A percentile compares a stretch with the other conserved stretches of the same genome.
phyloP scores from a whole-genome alignment of 2,888 invertebrate species.

The Leptinotarsa juncta region DNA sequence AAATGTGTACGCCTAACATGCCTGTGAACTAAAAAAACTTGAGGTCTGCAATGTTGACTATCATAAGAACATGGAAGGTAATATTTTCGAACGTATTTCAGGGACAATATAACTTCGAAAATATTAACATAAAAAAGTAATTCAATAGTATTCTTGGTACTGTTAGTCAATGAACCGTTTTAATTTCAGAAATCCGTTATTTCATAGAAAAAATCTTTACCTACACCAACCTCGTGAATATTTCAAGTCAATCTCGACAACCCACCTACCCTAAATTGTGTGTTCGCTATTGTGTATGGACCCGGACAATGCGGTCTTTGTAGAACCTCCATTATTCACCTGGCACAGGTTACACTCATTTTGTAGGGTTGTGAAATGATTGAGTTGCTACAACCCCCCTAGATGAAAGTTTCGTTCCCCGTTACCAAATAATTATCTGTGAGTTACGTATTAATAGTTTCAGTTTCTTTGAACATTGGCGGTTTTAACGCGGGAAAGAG shows the following conservation, averaged over 20 bases:
- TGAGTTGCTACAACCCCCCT: slow-evolving; percentile 12
- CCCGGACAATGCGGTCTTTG: slow-evolving; percentile 18
- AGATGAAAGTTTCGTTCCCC: neutral
- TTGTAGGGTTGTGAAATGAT: slow-evolving; percentile 15
- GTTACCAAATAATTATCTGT: neutral
- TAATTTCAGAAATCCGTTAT: neutral
- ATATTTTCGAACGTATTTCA: too few relatives aligned
- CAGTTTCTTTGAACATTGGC: neutral
- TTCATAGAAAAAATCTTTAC: neutral
- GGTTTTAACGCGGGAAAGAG: neutral
- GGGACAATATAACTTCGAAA: too few relatives aligned
- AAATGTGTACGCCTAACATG: too few relatives aligned
- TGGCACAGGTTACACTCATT: slow-evolving; percentile 16
- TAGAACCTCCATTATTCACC: slow-evolving; percentile 16
- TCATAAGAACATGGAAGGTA: too few relatives aligned
- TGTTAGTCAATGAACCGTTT: neutral
- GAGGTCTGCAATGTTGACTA: too few relatives aligned
- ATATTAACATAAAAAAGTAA: too few relatives aligned
- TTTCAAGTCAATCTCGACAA: slow-evolving; percentile 3
- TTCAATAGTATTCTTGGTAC: too few relatives aligned
- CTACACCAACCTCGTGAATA: slow-evolving; percentile 12
- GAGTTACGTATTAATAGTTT: neutral
- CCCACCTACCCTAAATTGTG: neutral
- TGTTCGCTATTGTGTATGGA: neutral
- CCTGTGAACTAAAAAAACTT: too few relatives aligned